Evolutionary conservation across 2,888 invertebrate species (phyloP), one percentile per base, ranked within the genome.

Genomic region (Drepanosiphum platanoidis): DNA sequence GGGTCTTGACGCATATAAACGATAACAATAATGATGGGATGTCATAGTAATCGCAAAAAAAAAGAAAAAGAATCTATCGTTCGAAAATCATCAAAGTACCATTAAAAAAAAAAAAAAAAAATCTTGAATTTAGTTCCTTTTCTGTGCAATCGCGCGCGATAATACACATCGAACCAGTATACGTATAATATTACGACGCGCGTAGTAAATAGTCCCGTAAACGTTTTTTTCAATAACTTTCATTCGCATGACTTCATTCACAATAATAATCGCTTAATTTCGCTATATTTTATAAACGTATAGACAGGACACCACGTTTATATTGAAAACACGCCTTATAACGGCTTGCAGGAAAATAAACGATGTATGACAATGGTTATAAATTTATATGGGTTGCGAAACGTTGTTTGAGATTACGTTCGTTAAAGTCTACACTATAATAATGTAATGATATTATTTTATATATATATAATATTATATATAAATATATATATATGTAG

Each of bases 321-420:
- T 66, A 61, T 32, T 39, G 27, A 36, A 66, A 78, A 66, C 42
- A 42, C 66, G 78, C 66, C 66, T 32, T 42, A 66, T 27, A 46
- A 66, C 42, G n/a, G 66, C 34, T 52, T 70, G n/a, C 32, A 34
- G 32, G 36, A 58, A 80, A 80, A 80, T 70, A 52, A 80, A 66
- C 22, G 34, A 52, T n/a, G 68, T 34, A 52, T 68, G 80, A 70
- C 80, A 80, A 80, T 80, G 52, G 70, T 80, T 52, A 36, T 80
- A 80, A 46, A 52, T 80, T 52, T 68, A 74, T 18, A n/a, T 9
- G 13, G 36, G 42, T 78, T 78, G 32, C 66, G 79, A 79, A 80
- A 80, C 7, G 52, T 36, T 32, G 46, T 68, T 46, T 64, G 27
- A 64, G 64, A 64, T 27, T 36, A 77, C 52, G 30, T 46, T 46